A percentile compares a stretch with the other conserved stretches of the same genome.
Conservation (phyloP, 2,888 invertebrate genomes). For the Ornithoptera alexandrae region DNA sequence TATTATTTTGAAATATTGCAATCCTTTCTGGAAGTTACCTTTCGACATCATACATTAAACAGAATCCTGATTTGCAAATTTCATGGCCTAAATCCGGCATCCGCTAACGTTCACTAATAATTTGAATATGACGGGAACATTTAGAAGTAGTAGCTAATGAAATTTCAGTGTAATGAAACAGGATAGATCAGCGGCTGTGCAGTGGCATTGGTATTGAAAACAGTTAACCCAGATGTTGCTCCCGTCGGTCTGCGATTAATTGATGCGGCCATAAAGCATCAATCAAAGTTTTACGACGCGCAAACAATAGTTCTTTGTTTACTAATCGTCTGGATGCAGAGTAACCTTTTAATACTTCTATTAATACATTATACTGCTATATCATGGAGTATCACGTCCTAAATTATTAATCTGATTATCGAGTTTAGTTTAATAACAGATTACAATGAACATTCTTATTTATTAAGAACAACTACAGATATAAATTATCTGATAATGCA, state of each 20-base stretch:
- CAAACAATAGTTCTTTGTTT: slow-evolving; percentile 66
- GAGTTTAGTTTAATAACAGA: not conserved
- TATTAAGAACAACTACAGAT: not conserved
- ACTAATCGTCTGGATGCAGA: slow-evolving; percentile 60
- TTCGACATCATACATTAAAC: not conserved
- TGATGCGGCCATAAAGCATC: slow-evolving; percentile 72
- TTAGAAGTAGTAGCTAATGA: slow-evolving; percentile 9
- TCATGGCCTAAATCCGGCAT: not conserved
- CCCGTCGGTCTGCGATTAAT: slow-evolving; percentile 59
- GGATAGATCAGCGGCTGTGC: slow-evolving; percentile 11
- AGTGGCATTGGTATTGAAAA: slow-evolving; percentile 56
- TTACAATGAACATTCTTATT: not conserved
- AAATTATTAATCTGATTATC: not conserved
- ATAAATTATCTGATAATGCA: not conserved
- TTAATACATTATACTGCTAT: slow-evolving; percentile 34
- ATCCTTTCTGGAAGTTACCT: not conserved
- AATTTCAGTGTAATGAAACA: slow-evolving; percentile 12
- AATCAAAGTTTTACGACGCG: slow-evolving; percentile 72
- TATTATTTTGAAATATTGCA: too few relatives aligned
- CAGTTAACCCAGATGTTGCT: slow-evolving; percentile 59
- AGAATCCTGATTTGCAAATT: not conserved
- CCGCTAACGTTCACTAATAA: not conserved
- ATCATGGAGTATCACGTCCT: not conserved
- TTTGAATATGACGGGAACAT: not conserved
- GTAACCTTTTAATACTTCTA: slow-evolving; percentile 48